Evolutionary conservation across 1,140 invertebrate species (phyloP).

Genomic region (Drosophila punjabiensis): DNA sequence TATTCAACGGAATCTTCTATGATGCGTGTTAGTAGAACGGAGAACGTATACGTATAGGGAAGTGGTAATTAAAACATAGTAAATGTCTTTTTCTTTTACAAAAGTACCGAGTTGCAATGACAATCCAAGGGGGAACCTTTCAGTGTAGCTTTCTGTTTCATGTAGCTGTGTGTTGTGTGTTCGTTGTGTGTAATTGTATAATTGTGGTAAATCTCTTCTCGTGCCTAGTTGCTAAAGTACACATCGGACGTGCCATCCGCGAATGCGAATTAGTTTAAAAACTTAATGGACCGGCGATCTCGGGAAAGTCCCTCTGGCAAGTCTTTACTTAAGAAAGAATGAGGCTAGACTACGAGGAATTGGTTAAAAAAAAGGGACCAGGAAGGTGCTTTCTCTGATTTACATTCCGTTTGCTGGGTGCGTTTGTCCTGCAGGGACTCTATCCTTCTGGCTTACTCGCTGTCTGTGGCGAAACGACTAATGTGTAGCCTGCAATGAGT

Average conservation of each 20-base stretch:
- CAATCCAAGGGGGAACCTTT: constrained; percentile 4
- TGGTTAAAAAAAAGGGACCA: background rate
- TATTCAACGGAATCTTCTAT: constrained; percentile 69
- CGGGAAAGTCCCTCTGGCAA: background rate
- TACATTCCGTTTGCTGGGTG: background rate
- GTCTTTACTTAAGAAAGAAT: constrained; percentile 7
- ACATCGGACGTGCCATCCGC: constrained; percentile 1
- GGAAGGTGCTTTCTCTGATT: background rate
- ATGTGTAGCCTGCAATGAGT: background rate
- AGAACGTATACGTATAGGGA: constrained; percentile 22
- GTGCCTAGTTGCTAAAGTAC: constrained; percentile 23
- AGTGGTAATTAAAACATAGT: constrained; percentile 60
- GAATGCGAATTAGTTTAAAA: constrained; percentile 29
- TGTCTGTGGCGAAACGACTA: background rate
- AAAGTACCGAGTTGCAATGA: constrained; percentile 50
- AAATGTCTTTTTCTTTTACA: constrained; percentile 76
- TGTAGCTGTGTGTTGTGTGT: constrained; percentile 6
- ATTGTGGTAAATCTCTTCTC: constrained; percentile 17
- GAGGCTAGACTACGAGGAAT: constrained; percentile 11
- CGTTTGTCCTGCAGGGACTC: background rate
- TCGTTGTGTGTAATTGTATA: constrained; percentile 4
- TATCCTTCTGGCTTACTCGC: background rate
- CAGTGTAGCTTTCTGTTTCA: background rate
- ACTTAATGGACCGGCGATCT: constrained; percentile 14
- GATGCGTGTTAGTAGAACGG: constrained; percentile 28